Evolutionary conservation across 2,888 invertebrate species (phyloP).

Genomic region (Cryptus viduatorius): DNA sequence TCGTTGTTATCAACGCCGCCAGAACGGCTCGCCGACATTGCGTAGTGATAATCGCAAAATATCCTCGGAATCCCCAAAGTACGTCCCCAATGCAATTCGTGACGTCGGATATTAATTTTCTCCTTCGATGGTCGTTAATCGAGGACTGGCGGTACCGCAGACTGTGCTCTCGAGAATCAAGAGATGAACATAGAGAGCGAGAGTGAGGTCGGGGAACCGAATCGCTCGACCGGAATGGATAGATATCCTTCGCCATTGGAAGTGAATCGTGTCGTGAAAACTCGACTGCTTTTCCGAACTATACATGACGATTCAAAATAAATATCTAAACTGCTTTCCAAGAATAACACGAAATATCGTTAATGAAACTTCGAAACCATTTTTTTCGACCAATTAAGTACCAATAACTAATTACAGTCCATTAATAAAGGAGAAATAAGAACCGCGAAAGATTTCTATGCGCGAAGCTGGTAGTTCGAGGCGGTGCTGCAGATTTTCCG

Average conservation of each 20-base stretch:
- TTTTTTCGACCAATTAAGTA: too few relatives aligned
- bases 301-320: not conserved
- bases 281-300: conserved; percentile 30
- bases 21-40: conserved; percentile 38
- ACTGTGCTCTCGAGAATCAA: conserved; percentile 63
- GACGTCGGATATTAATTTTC: conserved; percentile 72
- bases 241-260: conserved; percentile 60
- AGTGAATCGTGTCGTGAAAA: conserved; percentile 56
- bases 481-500: too few relatives aligned
- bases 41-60: conserved; percentile 46
- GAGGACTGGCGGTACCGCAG: conserved; percentile 60
- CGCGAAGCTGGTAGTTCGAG: too few relatives aligned
- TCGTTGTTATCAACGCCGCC: conserved; percentile 43
- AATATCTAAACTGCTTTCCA: too few relatives aligned
- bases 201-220: conserved; percentile 42
- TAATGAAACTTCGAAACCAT: too few relatives aligned
- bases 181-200: conserved; percentile 29
- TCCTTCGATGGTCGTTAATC: conserved; percentile 70
- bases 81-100: conserved; percentile 67
- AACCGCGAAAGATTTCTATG: too few relatives aligned
- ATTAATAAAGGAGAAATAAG: too few relatives aligned
- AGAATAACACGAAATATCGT: too few relatives aligned
- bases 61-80: conserved; percentile 61
- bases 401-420: too few relatives aligned
- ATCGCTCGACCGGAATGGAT: conserved; percentile 67